Evolutionary conservation across 2,113 vertebrate genomes (phyloP).

Genomic region (Oryzias celebensis): DNA sequence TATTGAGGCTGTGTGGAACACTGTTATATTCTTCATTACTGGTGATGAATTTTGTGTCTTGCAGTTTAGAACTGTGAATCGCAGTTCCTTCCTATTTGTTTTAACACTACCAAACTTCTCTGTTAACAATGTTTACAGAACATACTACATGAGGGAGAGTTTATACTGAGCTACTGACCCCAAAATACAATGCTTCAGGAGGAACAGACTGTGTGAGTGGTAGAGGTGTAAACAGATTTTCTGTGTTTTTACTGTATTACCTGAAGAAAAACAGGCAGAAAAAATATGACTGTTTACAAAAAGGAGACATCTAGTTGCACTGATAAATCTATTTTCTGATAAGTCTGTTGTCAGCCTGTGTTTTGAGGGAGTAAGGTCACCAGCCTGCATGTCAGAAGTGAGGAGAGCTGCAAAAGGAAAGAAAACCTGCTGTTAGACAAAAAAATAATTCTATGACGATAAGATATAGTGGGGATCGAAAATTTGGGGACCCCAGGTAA

Average conservation of each 20-base stretch:
- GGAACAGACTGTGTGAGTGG: too few relatives aligned
- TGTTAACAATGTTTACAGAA: constrained; percentile 1
- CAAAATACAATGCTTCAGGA: too few relatives aligned
- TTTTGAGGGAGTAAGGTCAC: not conserved
- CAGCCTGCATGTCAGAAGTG: constrained; percentile 21
- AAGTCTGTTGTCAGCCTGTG: not conserved
- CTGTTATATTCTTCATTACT: too few relatives aligned
- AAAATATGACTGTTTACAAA: constrained; percentile 1
- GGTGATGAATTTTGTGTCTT: too few relatives aligned
- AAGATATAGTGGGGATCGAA: not conserved
- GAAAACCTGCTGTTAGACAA: not conserved
- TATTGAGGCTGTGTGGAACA: not conserved
- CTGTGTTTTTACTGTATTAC: too few relatives aligned
- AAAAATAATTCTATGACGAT: not conserved
- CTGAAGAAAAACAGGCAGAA: not conserved
- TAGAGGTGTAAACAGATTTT: too few relatives aligned
- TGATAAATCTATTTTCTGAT: constrained; percentile 36
- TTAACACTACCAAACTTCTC: constrained; percentile 21
- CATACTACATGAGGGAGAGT: not conserved
- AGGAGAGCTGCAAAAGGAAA: constrained; percentile 14
- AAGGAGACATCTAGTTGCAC: constrained; percentile 12
- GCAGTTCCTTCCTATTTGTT: constrained; percentile 34
- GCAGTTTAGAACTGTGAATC: constrained; percentile 16
- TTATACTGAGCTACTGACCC: too few relatives aligned
- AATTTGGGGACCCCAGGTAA: too few relatives aligned